Conservation (phyloP, 2,888 invertebrate species). For the Sphaerophoria rueppellii region DNA sequence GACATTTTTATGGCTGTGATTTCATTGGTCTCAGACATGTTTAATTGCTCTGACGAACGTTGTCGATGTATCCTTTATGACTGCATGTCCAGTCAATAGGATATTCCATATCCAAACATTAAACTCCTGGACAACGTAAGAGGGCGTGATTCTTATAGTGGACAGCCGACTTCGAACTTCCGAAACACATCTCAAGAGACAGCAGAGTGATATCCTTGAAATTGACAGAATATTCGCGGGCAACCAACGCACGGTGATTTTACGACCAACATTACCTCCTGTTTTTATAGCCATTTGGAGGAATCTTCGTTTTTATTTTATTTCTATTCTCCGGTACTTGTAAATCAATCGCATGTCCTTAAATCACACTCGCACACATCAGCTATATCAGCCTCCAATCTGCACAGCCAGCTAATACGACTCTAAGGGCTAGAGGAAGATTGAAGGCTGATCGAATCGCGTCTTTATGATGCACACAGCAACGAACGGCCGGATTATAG, state of each 20-base stretch:
- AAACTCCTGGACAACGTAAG: slow-evolving; percentile 30
- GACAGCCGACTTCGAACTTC: slow-evolving; percentile 25
- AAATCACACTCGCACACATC: slow-evolving; percentile 5
- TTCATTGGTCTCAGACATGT: slow-evolving; percentile 58
- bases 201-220: slow-evolving; percentile 49
- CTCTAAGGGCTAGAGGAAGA: no score
- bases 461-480: slow-evolving; percentile 47
- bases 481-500: no score
- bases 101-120: slow-evolving; percentile 37
- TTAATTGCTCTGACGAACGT: slow-evolving; percentile 62
- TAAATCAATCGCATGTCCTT: slow-evolving; percentile 64
- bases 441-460: slow-evolving; percentile 35
- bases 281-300: slow-evolving; percentile 64
- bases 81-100: slow-evolving; percentile 6
- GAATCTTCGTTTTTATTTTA: slow-evolving; percentile 48
- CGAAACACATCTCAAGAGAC: slow-evolving; percentile 23
- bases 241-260: slow-evolving; percentile 35
- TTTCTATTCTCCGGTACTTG: slow-evolving; percentile 62
- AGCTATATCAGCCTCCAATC: no score
- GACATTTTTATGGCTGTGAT: slow-evolving; percentile 67
- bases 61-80: slow-evolving; percentile 17
- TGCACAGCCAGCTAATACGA: no score
- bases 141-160: slow-evolving; percentile 49
- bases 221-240: slow-evolving; percentile 58
- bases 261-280: slow-evolving; percentile 67